Evolutionary conservation across 2,797 vertebrate species (phyloP), one percentile per base, ranked within the genome.

Genomic region (Odontamblyopus rebecca): DNA sequence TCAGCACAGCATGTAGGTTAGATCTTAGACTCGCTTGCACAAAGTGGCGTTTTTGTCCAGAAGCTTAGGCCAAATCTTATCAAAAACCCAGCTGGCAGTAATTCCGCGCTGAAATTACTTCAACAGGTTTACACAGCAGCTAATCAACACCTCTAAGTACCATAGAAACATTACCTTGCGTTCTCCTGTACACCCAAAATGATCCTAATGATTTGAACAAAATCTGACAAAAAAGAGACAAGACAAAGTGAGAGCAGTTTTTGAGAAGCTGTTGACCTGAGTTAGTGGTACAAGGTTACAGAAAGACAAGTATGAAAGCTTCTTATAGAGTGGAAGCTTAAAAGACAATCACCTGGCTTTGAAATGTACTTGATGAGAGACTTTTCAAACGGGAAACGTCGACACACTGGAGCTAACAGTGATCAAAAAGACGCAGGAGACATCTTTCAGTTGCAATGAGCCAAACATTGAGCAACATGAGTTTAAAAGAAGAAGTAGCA

Each of bases 331-430:
- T 0, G 50, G 68, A 35, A 23, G 64, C 69, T 70, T 80, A 71
- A 73, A 72, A 70, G 62, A 72, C 70, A 78, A 78, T 87, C 70
- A 67, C 71, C 73, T 78, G 62, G 53, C 78, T 50, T 78, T 70
- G 69, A 75, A 72, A 72, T 69, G 68, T 35, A 69, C 61, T 30
- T 83, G 75, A 84, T 84, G 82, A 86, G 64, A 70, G 80, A 69
- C 23, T 67, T 87, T 73, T 81, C 44, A 80, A 77, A 83, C 72
- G 69, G 51, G 4, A 74, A 61, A 57, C 54, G 72, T 61, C 72
- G 74, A 76, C 66, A 59, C 62, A 67, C 68, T 68, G 75, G 77
- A 83, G 79, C 65, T 84, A 85, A 88, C 72, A 76, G 51, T 44
- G 54, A 29, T 56, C 73, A 65, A 61, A 71, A 72, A 61, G 41